A percentile compares a stretch with the other conserved stretches of the same genome.
These are phyloP conservation scores for Capreolus pygargus DNA, from an alignment of 2,113 vertebrate genomes.

Conservation along the genomic window DNA sequence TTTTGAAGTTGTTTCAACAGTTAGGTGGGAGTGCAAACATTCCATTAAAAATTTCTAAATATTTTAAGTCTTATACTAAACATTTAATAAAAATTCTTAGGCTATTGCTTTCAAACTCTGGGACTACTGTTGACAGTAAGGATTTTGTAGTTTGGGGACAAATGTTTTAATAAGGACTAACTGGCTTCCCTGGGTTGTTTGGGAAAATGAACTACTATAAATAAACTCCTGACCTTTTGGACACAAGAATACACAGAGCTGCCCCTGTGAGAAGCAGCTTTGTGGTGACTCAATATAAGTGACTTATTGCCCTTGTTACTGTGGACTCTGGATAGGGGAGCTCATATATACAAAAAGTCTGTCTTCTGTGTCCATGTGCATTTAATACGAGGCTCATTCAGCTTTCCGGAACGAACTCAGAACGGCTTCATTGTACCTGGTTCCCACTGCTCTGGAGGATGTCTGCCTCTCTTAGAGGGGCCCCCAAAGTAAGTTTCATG, in stretches of 20 bases:
- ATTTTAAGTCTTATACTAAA: not conserved
- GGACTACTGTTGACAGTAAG: not conserved
- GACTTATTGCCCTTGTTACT: not conserved
- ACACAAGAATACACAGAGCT: not conserved
- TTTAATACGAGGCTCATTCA: not conserved
- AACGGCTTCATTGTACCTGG: not conserved
- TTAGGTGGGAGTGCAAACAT: not conserved
- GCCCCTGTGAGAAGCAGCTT: not conserved
- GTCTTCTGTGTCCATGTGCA: not conserved
- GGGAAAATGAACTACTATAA: not conserved
- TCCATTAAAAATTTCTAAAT: not conserved
- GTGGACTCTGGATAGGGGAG: not conserved
- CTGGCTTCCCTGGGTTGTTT: not conserved
- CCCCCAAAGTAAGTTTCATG: not conserved
- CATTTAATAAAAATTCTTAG: not conserved
- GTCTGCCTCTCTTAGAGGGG: not conserved
- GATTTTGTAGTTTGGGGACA: not conserved
- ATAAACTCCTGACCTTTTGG: not conserved
- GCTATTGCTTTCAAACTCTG: not conserved
- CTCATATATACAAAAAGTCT: not conserved
- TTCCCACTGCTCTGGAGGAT: not conserved
- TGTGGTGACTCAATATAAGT: not conserved
- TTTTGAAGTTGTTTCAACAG: not conserved
- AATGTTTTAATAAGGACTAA: not conserved
- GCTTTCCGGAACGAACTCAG: not conserved